phyloP scores from a whole-genome alignment of 2,797 vertebrate genomes.

The Gallirallus australis region DNA sequence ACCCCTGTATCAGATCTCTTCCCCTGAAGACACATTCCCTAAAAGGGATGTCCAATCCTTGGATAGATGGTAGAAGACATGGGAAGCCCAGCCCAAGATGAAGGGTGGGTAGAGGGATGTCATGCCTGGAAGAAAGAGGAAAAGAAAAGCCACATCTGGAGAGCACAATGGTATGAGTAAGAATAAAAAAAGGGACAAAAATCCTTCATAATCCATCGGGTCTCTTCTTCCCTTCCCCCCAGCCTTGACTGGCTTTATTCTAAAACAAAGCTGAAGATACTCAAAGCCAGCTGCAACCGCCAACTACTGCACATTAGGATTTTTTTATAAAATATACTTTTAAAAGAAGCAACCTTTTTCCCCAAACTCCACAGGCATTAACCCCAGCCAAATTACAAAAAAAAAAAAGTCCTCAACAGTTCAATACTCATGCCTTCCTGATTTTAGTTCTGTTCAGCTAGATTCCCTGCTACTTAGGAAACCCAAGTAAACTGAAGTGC shows the following conservation, averaged over 20 bases:
- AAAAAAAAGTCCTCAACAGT: not conserved
- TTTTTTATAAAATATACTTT: not conserved
- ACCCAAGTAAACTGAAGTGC: not conserved
- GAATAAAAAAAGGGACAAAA: slow-evolving; percentile 5
- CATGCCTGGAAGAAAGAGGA: slow-evolving; percentile 28
- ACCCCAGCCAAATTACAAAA: not conserved
- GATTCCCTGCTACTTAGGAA: not conserved
- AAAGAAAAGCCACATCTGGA: slow-evolving; percentile 30
- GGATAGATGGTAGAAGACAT: slow-evolving; percentile 5
- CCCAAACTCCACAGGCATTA: not conserved
- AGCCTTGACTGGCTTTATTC: not conserved
- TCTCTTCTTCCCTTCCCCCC: not conserved
- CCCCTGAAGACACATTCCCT: slow-evolving; percentile 35
- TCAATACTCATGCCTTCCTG: not conserved
- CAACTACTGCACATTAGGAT: not conserved
- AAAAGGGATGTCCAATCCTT: slow-evolving; percentile 39
- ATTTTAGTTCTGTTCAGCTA: not conserved
- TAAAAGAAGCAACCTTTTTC: not conserved
- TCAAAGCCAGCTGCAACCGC: not conserved
- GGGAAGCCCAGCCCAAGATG: slow-evolving; percentile 29
- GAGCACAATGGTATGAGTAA: not conserved
- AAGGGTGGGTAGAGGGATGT: slow-evolving; percentile 27
- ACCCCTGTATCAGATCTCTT: slow-evolving; percentile 24
- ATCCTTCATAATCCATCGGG: not conserved
- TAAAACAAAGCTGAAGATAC: not conserved